A percentile compares a stretch with the other conserved stretches of the same genome.
Conservation (phyloP, 2,113 vertebrate species). For the Dunckerocampus dactyliophorus region DNA sequence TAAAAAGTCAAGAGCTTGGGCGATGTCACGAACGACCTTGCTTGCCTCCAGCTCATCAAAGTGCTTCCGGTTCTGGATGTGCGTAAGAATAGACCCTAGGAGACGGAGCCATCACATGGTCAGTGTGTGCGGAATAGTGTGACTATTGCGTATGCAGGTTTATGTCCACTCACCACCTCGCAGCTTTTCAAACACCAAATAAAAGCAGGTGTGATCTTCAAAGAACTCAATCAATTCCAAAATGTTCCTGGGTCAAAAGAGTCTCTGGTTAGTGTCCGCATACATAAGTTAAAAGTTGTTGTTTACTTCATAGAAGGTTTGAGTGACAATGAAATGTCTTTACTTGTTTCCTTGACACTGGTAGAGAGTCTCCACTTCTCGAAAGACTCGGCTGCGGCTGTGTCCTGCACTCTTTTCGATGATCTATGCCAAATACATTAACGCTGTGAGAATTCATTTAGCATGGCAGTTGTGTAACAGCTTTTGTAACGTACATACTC, state of each 20-base stretch:
- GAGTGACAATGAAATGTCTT: constrained; percentile 31
- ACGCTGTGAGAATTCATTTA: not conserved
- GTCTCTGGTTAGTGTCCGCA: not conserved
- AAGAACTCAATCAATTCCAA: constrained; percentile 96
- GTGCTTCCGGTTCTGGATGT: constrained; percentile 90
- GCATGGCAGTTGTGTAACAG: not conserved
- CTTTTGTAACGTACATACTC: not conserved
- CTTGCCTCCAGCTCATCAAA: constrained; percentile 96
- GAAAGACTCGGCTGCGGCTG: constrained; percentile 89
- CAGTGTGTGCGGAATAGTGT: not conserved
- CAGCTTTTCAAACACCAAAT: constrained; percentile 97
- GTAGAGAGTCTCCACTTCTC: constrained; percentile 94
- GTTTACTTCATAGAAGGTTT: not conserved
- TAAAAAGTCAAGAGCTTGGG: constrained; percentile 87
- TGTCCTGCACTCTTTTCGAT: constrained; percentile 91
- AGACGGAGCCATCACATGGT: not conserved
- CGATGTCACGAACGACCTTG: constrained; percentile 88
- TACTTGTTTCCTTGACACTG: constrained; percentile 97
- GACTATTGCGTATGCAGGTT: not conserved
- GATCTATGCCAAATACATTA: constrained; percentile 69
- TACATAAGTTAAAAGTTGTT: not conserved
- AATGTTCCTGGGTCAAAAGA: constrained; percentile 80
- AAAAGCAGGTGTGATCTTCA: constrained; percentile 89
- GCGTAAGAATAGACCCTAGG: constrained; percentile 88
- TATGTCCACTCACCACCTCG: constrained; percentile 79